A percentile compares a stretch with the other conserved stretches of the same genome.
Evolutionary conservation across 2,888 invertebrate genomes (phyloP).

Genomic region (Chymomyza fuscimana): DNA sequence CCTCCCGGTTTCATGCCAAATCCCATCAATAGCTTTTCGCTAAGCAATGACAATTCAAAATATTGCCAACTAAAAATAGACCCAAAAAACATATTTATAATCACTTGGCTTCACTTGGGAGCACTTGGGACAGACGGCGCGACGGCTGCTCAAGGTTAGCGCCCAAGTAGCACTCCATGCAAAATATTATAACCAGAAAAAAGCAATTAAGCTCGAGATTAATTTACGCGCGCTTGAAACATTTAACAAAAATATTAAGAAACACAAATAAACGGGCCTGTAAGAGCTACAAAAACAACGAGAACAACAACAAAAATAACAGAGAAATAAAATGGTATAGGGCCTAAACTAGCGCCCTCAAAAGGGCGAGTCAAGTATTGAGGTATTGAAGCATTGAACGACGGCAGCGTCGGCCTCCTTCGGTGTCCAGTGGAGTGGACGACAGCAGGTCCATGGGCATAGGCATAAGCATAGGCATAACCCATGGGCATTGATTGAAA

Average conservation of each 20-base stretch:
- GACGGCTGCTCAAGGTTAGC: conserved; percentile 40
- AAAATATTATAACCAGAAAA: conserved; percentile 31
- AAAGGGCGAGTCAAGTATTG: conserved; percentile 31
- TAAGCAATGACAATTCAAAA: conserved; percentile 32
- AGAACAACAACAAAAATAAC: conserved; percentile 1
- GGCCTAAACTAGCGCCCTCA: conserved; percentile 59
- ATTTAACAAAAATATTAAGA: conserved; percentile 72
- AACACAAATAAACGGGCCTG: conserved; percentile 55
- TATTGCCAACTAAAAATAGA: conserved; percentile 55
- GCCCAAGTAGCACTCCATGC: conserved; percentile 38
- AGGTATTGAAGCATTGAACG: conserved; percentile 23
- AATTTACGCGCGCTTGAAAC: conserved; percentile 69
- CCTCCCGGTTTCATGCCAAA: background rate
- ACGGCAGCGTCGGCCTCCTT: conserved; percentile 28
- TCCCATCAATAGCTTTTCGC: conserved; percentile 1
- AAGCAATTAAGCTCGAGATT: conserved; percentile 76
- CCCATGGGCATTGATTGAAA: conserved; percentile 60
- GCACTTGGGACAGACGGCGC: conserved; percentile 9
- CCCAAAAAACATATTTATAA: conserved; percentile 52
- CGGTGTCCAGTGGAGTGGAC: conserved; percentile 36
- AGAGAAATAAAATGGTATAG: background rate
- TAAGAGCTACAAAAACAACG: conserved; percentile 7
- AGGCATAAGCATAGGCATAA: background rate
- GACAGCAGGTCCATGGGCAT: conserved; percentile 18
- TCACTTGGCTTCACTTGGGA: conserved; percentile 24